Evolutionary conservation across 2,888 invertebrate species (phyloP).

Genomic region (Euphydryas editha): DNA sequence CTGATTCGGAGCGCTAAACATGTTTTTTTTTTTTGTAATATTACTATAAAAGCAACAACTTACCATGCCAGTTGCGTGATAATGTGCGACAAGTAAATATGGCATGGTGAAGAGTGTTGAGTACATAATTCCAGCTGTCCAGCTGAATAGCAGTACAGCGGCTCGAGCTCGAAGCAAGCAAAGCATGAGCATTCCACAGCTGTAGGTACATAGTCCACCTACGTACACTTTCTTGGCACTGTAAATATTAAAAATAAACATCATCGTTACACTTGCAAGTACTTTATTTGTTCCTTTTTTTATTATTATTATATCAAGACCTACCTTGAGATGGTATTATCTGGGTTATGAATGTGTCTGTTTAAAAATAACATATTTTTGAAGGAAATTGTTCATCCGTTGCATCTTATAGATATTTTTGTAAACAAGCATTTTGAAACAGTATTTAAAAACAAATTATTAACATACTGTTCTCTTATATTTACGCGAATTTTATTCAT

Average conservation of each 20-base stretch:
- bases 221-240: slow-evolving; percentile 95
- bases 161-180: slow-evolving; percentile 89
- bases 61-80: slow-evolving; percentile 95
- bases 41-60: slow-evolving; percentile 51
- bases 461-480: no score
- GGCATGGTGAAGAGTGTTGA: slow-evolving; percentile 99
- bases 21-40: no score
- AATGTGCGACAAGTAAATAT: slow-evolving; percentile 95
- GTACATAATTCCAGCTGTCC: slow-evolving; percentile 98
- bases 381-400: no score
- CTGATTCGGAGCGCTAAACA: no score
- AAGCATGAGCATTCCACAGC: slow-evolving; percentile 94
- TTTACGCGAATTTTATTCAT: no score
- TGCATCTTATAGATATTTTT: no score
- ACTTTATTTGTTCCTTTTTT: background rate
- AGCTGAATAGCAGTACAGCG: slow-evolving; percentile 94
- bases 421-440: no score
- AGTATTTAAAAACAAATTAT: no score
- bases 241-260: slow-evolving; percentile 52
- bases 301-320: no score
- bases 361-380: no score
- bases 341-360: no score
- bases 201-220: slow-evolving; percentile 94
- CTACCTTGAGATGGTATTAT: no score
- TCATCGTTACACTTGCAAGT: background rate